Evolutionary conservation across 2,797 vertebrate species (phyloP).

Genomic region (Lacerta viridis): DNA sequence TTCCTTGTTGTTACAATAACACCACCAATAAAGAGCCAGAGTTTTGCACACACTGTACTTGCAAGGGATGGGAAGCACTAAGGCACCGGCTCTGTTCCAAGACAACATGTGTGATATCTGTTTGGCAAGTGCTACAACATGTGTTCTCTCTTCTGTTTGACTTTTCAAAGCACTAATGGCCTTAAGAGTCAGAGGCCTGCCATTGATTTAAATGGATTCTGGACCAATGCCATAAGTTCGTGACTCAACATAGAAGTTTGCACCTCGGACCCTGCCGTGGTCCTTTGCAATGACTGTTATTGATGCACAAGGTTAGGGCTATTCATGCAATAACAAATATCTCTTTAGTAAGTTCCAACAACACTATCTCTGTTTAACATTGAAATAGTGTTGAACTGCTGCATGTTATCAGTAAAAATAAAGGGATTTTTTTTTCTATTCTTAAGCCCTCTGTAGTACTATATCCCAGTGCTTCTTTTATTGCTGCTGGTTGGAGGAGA

Average conservation of each 20-base stretch:
- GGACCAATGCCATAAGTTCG: background rate
- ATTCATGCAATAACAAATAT: background rate
- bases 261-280: background rate
- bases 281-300: background rate
- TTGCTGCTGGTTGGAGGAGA: background rate
- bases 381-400: background rate
- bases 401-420: background rate
- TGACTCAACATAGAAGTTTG: background rate
- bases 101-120: slow-evolving; percentile 14
- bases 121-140: slow-evolving; percentile 29
- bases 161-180: slow-evolving; percentile 23
- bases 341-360: background rate
- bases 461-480: background rate
- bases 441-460: background rate
- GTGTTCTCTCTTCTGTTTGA: slow-evolving; percentile 28
- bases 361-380: background rate
- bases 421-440: background rate
- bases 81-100: slow-evolving; percentile 10
- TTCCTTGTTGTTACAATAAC: background rate
- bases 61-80: background rate
- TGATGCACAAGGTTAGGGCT: background rate
- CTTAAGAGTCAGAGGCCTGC: slow-evolving; percentile 4
- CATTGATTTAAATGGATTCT: background rate
- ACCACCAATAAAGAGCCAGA: background rate
- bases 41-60: slow-evolving; percentile 9